A percentile compares a stretch with the other conserved stretches of the same genome.
Evolutionary conservation across 2,888 invertebrate genomes (phyloP).

Genomic region (Steinernema scapterisci): DNA sequence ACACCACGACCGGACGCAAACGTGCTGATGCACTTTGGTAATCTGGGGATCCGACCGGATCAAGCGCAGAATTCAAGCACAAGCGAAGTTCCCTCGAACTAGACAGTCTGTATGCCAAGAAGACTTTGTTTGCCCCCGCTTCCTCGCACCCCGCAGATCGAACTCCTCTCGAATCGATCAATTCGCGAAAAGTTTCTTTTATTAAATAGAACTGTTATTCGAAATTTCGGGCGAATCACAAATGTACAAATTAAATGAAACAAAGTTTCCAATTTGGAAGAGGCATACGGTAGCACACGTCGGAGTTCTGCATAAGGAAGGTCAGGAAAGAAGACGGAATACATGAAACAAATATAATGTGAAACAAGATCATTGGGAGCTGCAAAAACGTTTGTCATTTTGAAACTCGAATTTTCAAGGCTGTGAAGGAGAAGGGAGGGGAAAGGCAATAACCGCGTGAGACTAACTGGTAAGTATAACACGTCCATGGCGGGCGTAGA

Average conservation of each 20-base stretch:
- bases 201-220: slow-evolving; percentile 29
- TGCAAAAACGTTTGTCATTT: not conserved
- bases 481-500: not conserved
- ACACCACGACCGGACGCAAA: too few species aligned
- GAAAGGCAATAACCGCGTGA: slow-evolving; percentile 5
- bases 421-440: not conserved
- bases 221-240: slow-evolving; percentile 17
- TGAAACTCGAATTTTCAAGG: not conserved
- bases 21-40: too few species aligned
- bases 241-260: slow-evolving; percentile 22
- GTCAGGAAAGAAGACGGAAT: not conserved
- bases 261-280: slow-evolving; percentile 24
- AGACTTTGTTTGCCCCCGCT: too few species aligned
- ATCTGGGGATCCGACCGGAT: too few species aligned
- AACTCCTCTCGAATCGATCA: too few species aligned
- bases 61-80: too few species aligned
- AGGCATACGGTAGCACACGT: slow-evolving; percentile 31
- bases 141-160: too few species aligned
- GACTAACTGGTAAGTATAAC: slow-evolving; percentile 7
- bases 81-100: too few species aligned
- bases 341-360: not conserved
- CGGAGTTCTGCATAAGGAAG: not conserved
- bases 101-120: too few species aligned
- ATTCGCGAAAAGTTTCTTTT: not conserved
- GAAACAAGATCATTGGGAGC: slow-evolving; percentile 14